These are phyloP conservation scores for Euborellia annulipes DNA, from an alignment of 1,140 invertebrate species.

Conservation along the genomic window DNA sequence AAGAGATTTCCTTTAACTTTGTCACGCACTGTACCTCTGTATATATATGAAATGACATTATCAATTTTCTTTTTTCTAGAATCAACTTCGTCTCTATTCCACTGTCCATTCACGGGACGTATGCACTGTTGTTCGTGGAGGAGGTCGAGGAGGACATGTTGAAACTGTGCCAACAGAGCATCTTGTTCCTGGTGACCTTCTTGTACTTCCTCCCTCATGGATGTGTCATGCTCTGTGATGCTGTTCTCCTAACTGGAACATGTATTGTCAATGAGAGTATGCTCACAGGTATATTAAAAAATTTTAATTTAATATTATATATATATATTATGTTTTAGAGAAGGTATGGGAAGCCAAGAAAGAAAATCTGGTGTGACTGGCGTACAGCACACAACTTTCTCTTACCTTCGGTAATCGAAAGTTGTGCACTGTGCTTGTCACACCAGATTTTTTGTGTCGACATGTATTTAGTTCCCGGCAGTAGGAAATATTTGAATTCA, in stretches of 20 bases:
- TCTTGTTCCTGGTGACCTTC: conserved; percentile 76
- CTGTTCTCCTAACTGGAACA: conserved; percentile 70
- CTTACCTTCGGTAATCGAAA: too few species aligned
- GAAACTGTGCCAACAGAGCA: conserved; percentile 41
- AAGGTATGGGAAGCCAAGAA: too few species aligned
- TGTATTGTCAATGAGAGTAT: conserved; percentile 88
- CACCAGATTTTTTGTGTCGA: too few species aligned
- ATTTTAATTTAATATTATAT: neutral
- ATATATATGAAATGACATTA: too few species aligned
- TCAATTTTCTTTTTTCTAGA: conserved; percentile 35
- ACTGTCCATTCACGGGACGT: conserved; percentile 57
- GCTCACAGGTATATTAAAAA: conserved; percentile 52
- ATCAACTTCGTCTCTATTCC: conserved; percentile 49
- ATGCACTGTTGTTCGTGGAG: conserved; percentile 43
- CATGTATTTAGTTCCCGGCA: too few species aligned
- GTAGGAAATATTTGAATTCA: too few species aligned
- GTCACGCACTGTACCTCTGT: too few species aligned
- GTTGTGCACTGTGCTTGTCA: too few species aligned
- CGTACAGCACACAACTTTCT: too few species aligned
- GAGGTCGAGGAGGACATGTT: conserved; percentile 12
- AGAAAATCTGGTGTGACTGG: too few species aligned
- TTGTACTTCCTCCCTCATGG: conserved; percentile 72
- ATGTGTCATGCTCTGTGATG: conserved; percentile 81
- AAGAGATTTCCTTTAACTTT: too few species aligned
- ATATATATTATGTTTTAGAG: neutral